These are phyloP conservation scores for Australoheros facetus DNA, from an alignment of 2,797 vertebrate species.

Conservation along the genomic window DNA sequence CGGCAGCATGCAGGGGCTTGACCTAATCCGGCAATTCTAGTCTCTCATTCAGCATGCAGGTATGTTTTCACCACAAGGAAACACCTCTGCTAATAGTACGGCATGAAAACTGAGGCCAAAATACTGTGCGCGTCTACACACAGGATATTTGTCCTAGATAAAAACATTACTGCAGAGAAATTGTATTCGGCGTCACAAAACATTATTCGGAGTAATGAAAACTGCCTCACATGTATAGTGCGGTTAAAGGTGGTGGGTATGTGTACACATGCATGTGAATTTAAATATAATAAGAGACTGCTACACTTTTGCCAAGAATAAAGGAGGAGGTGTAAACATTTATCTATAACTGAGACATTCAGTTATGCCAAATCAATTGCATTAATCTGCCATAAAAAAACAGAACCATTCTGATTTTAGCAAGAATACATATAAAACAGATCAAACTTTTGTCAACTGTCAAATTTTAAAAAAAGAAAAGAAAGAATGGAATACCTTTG, in stretches of 20 bases:
- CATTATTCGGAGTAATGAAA: constrained; percentile 11
- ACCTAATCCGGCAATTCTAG: constrained; percentile 22
- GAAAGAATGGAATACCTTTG: no score
- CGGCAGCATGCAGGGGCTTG: constrained; percentile 43
- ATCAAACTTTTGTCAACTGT: not conserved
- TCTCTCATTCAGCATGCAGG: constrained; percentile 32
- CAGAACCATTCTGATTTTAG: not conserved
- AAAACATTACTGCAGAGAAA: constrained; percentile 13
- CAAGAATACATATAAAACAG: not conserved
- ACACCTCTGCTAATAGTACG: not conserved
- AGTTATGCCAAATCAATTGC: not conserved
- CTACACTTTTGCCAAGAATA: not conserved
- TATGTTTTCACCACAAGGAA: constrained; percentile 27
- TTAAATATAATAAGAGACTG: constrained; percentile 15
- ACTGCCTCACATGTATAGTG: constrained; percentile 2
- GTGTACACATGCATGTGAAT: constrained; percentile 27
- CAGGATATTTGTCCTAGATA: constrained; percentile 23
- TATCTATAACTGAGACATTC: not conserved
- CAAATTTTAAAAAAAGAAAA: not conserved
- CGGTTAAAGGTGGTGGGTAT: constrained; percentile 18
- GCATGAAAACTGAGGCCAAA: constrained; percentile 10
- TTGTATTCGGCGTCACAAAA: constrained; percentile 15
- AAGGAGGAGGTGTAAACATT: not conserved
- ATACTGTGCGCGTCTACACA: not conserved
- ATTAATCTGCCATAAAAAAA: not conserved